Conservation (phyloP, 2,888 invertebrate species). For the Noctua pronuba region DNA sequence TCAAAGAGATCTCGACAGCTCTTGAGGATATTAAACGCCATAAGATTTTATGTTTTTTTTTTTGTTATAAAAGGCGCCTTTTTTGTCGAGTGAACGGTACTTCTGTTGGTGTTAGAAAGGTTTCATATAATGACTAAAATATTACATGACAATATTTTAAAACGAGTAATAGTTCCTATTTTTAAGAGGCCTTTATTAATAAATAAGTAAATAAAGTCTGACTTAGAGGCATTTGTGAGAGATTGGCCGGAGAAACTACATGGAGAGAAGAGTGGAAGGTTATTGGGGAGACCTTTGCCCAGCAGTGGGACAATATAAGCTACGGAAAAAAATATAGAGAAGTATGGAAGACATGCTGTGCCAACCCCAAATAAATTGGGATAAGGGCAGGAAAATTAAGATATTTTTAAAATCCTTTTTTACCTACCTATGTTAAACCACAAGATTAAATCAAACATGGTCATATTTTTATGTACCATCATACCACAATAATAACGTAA, state of each 20-base stretch:
- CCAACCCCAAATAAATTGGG: background rate
- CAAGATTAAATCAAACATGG: background rate
- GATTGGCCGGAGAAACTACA: too few species aligned
- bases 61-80: constrained; percentile 49
- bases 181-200: too few species aligned
- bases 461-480: background rate
- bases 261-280: too few species aligned
- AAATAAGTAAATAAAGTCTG: too few species aligned
- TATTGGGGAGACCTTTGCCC: too few species aligned
- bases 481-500: background rate
- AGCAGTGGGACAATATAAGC: too few species aligned
- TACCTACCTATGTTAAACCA: too few species aligned
- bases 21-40: constrained; percentile 56
- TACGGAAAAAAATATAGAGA: too few species aligned
- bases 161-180: too few species aligned
- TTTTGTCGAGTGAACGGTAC: background rate
- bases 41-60: constrained; percentile 49
- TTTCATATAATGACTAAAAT: background rate
- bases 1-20: constrained; percentile 50
- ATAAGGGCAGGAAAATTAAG: background rate
- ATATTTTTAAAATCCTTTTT: background rate
- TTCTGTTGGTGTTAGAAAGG: background rate
- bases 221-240: too few species aligned
- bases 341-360: background rate
- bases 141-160: background rate